These are phyloP conservation scores for Tor tambroides DNA, from an alignment of 2,113 vertebrate species.

Conservation along the genomic window DNA sequence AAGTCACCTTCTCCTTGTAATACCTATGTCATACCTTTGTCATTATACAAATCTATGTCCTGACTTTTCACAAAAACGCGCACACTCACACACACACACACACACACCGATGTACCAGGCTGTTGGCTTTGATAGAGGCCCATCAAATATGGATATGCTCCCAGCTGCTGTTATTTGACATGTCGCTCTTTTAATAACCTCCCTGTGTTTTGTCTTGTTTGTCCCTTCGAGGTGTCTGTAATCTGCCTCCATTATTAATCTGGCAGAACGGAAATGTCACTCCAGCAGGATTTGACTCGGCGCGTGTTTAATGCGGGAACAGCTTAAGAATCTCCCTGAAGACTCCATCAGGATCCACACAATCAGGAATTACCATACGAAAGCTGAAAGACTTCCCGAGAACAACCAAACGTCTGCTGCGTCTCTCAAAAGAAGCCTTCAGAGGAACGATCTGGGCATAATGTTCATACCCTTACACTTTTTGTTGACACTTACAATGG, in stretches of 20 bases:
- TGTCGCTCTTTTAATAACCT: conserved; percentile 72
- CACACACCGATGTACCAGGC: too few species aligned
- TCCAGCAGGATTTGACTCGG: conserved; percentile 50
- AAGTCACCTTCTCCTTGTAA: too few species aligned
- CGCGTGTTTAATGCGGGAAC: conserved; percentile 42
- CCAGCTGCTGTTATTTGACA: conserved; percentile 71
- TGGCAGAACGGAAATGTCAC: conserved; percentile 74
- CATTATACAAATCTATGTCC: too few species aligned
- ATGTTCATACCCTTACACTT: not conserved
- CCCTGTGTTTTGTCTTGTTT: conserved; percentile 72
- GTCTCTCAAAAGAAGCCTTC: not conserved
- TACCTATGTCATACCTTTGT: too few species aligned
- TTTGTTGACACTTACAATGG: not conserved
- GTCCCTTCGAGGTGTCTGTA: conserved; percentile 70
- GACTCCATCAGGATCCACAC: not conserved
- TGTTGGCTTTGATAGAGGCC: conserved; percentile 69
- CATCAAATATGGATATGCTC: conserved; percentile 75
- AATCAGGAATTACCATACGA: conserved; percentile 68
- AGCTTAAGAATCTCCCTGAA: not conserved
- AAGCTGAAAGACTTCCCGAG: conserved; percentile 44
- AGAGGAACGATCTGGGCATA: not conserved
- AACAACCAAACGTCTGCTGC: not conserved
- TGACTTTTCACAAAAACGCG: too few species aligned
- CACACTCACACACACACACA: conserved; percentile 1
- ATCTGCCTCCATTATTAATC: conserved; percentile 79